Base-by-base conservation (phyloP, 2,888 invertebrate species). In the Diogma glabrata region DNA sequence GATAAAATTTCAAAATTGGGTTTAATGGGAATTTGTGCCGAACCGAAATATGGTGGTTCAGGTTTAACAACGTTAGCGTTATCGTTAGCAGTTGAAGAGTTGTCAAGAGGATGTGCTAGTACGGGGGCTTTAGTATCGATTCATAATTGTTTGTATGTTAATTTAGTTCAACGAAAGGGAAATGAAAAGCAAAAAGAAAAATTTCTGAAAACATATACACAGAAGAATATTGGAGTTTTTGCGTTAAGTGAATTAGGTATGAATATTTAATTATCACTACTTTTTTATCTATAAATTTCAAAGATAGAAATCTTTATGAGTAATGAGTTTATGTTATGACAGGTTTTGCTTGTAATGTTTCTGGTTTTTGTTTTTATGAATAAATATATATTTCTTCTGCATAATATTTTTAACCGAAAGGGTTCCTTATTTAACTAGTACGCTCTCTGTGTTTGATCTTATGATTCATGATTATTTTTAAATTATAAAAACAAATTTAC, bases 211-310 rank as follows among this genome's bases (percentile, higher is more conserved):
- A 77, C 80, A 1, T 83, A 77, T 59, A 70, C 64, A 59, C 85
- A 84, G 2, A 85, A 84, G 2, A 50, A 46, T 17, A 72, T 88
- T 54, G 89, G 88, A 2, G 85, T 86, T 63, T 89, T 88, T 70
- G 85, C 84, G 20, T 71, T 89, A 28, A 87, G 86, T 69, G 87
- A 87, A 71, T 81, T 85, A 58, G 84, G 84, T 82, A 60, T 58
- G 62, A 59, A 49, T 17, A 23, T 7, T 12, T 52, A 10, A 43
- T 24, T n/a, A 33, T 33, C 30, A 52, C 28, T 26, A 20, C n/a
- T 26, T 40, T n/a, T 22, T 45, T 36, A 14, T 36, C 7, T 14
- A 4, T 36, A 24, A 24, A 24, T 36, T 4, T 14, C 8, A 36
- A 36, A 14, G 14, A 14, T n/a, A 8, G 30, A 5, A 30, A 5